A percentile compares a stretch with the other conserved stretches of the same genome.
Conservation (phyloP, 2,797 vertebrate genomes). For the Chrysolophus pictus region DNA sequence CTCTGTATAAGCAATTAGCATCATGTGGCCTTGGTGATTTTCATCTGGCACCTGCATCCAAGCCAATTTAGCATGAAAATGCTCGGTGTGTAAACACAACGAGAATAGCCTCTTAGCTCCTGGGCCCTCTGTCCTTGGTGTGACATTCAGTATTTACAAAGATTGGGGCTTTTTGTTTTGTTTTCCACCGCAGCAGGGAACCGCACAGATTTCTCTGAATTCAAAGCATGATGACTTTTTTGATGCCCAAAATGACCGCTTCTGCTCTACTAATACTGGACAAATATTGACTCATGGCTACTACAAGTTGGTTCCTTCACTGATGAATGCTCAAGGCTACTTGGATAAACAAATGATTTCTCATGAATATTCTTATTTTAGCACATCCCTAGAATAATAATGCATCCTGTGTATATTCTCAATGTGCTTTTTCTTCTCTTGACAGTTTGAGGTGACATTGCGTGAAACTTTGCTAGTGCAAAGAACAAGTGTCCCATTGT, state of each 20-base stretch:
- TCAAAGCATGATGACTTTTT: not conserved
- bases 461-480: not conserved
- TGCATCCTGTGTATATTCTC: not conserved
- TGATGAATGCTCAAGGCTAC: slow-evolving; percentile 53
- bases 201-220: not conserved
- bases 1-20: not conserved
- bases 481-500: not conserved
- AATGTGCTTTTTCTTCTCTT: not conserved
- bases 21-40: not conserved
- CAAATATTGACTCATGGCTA: slow-evolving; percentile 57
- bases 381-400: slow-evolving; percentile 11
- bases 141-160: not conserved
- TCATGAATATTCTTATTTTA: slow-evolving; percentile 62
- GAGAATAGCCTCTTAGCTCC: not conserved
- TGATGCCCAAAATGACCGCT: not conserved
- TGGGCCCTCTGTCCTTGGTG: slow-evolving; percentile 13
- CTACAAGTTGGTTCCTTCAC: not conserved
- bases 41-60: slow-evolving; percentile 48
- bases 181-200: not conserved
- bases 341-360: slow-evolving; percentile 62
- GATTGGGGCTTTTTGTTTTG: not conserved
- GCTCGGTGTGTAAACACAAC: not conserved
- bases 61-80: slow-evolving; percentile 10
- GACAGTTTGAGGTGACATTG: slow-evolving; percentile 31
- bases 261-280: not conserved